phyloP scores from a whole-genome alignment of 2,888 invertebrate genomes.

The Phortica magna region DNA sequence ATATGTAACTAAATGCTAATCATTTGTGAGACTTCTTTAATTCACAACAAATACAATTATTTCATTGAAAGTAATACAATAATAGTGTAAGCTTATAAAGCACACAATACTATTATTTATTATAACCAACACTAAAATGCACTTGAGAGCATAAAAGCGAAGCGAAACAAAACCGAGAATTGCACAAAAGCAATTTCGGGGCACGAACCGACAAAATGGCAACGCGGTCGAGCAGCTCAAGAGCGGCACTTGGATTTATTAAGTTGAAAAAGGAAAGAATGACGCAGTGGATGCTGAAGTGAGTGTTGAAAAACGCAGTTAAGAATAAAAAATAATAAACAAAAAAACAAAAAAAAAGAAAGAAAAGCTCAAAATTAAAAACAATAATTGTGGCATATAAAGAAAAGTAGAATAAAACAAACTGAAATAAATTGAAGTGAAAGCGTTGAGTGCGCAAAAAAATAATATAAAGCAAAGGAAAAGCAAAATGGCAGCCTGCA shows the following conservation, averaged over 20 bases:
- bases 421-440: constrained; percentile 10
- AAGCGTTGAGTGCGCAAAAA: not conserved
- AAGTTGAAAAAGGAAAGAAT: constrained; percentile 29
- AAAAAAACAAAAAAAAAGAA: not conserved
- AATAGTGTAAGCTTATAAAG: constrained; percentile 2
- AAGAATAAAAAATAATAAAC: not conserved
- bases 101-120: constrained; percentile 16
- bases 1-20: too few relatives aligned
- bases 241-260: constrained; percentile 24
- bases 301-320: constrained; percentile 9
- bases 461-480: constrained; percentile 4
- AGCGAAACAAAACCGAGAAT: constrained; percentile 14
- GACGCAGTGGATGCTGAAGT: constrained; percentile 10
- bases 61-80: not conserved
- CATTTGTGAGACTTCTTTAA: too few relatives aligned
- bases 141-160: constrained; percentile 17
- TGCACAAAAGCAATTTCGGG: not conserved
- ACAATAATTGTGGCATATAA: constrained; percentile 28
- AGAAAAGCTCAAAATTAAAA: constrained; percentile 7
- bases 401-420: constrained; percentile 14
- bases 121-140: constrained; percentile 21
- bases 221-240: constrained; percentile 22
- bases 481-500: constrained; percentile 4
- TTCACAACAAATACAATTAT: not conserved
- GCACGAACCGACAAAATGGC: constrained; percentile 18